A percentile compares a stretch with the other conserved stretches of the same genome.
Conservation (phyloP, 2,113 vertebrate species). For the Macroglossus sobrinus region DNA sequence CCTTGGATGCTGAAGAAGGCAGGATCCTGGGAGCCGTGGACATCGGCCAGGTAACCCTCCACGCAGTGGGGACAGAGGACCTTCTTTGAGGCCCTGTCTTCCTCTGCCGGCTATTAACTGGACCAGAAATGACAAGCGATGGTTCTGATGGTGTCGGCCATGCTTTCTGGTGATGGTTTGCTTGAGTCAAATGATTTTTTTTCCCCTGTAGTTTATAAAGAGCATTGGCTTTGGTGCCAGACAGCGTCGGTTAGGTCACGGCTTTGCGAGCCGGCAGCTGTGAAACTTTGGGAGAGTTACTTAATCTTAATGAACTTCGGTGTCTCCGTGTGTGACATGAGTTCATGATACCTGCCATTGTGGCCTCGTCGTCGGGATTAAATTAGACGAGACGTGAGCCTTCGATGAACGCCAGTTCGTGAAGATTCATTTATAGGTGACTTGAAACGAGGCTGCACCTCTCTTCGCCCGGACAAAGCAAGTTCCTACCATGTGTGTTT, state of each 20-base stretch:
- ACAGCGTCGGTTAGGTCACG: neutral
- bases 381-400: rapidly evolving
- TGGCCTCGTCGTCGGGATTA: neutral
- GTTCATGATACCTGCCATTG: too few species aligned
- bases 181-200: neutral
- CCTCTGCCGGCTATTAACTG: neutral
- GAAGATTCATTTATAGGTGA: neutral
- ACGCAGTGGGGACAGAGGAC: rapidly evolving
- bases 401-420: too few species aligned
- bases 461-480: neutral
- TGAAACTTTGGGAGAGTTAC: neutral
- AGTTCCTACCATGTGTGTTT: neutral
- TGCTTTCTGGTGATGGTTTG: neutral
- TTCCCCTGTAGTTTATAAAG: neutral
- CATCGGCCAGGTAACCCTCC: constrained; percentile 48
- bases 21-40: neutral
- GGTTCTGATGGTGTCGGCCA: neutral
- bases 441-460: neutral
- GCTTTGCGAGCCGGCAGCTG: neutral
- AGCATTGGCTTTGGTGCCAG: neutral
- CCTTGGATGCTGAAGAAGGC: neutral
- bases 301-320: neutral
- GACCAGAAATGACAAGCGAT: neutral
- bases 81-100: neutral
- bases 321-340: neutral